Conservation (phyloP, 1,140 invertebrate genomes). For the Drosophila bipectinata region DNA sequence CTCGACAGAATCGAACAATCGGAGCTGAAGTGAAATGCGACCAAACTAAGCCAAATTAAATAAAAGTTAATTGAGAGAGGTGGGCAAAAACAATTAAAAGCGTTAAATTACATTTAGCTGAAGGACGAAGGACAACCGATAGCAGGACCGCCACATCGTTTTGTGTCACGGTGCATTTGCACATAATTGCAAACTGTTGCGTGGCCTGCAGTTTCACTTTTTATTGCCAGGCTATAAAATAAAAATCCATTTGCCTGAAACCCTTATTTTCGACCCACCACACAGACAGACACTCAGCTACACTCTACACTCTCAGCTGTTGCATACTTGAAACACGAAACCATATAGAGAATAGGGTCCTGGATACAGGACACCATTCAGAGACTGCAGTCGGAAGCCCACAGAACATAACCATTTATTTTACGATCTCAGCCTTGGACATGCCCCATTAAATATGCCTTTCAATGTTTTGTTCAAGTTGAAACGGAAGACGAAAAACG, state of each 20-base stretch:
- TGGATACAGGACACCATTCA: constrained; percentile 1
- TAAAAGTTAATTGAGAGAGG: constrained; percentile 47
- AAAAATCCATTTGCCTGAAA: constrained; percentile 54
- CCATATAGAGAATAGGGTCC: constrained; percentile 9
- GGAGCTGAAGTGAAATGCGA: constrained; percentile 16
- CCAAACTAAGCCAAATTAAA: constrained; percentile 51
- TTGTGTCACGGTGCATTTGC: constrained; percentile 56
- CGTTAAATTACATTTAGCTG: constrained; percentile 35
- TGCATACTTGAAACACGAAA: constrained; percentile 43
- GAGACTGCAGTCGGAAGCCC: constrained; percentile 30
- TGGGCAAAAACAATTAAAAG: constrained; percentile 54
- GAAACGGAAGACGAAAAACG: constrained; percentile 27
- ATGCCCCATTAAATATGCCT: constrained; percentile 68
- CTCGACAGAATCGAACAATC: constrained; percentile 13
- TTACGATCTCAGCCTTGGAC: constrained; percentile 65
- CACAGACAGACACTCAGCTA: not conserved
- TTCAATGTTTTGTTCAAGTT: constrained; percentile 57
- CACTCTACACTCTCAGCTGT: constrained; percentile 52
- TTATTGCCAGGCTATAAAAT: constrained; percentile 60
- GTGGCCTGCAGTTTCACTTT: constrained; percentile 58
- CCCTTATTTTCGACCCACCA: constrained; percentile 19
- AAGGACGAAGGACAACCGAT: constrained; percentile 7
- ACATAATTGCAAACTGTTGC: constrained; percentile 82
- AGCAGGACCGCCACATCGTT: constrained; percentile 1
- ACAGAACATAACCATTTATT: constrained; percentile 60